Evolutionary conservation across 1,140 invertebrate species (phyloP), one percentile per base, ranked within the genome.

Genomic region (Eciton burchellii): DNA sequence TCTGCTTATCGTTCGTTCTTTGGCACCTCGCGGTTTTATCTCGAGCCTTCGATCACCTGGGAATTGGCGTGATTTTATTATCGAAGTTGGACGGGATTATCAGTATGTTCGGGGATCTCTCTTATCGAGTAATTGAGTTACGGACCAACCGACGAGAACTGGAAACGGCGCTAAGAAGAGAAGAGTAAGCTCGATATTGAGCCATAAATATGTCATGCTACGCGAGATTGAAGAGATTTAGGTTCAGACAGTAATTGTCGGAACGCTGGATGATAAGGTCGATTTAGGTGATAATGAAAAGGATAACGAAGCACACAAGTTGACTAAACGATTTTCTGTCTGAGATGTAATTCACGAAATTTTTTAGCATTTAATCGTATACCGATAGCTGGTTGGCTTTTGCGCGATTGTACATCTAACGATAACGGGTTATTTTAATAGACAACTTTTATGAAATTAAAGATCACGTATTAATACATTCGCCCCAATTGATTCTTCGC

Each of bases 41-140:
- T 12, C 21, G 63, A 52, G 63, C 24, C 81, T 72, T 72, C 82
- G 47, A 81, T 81, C 82, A 56, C 3, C 35, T n/a, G 14, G 45
- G 21, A 77, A 56, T 77, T 70, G 26, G 26, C 57, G 73, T 79
- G 71, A 57, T 68, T 70, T 68, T 56, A 79, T 68, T 79, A 79
- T 68, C 74, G 0, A 12, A 43, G 62, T 79, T 21, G n/a, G 21
- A 66, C 19, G 16, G 59, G 43, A 14, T 63, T 49, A 43, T 63
- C 72, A 49, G 43, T 52, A 16, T 21, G 21, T 19, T 12, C 26
- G 26, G 62, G 63, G 72, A 63, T 49, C 62, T 21, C 35, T 43
- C 56, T 16, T 35, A 56, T 79, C 21, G 41, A 29, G 5, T 79
- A 79, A 79, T 29, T 56, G n/a, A 54, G 16, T 79, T 79, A 79